phyloP scores from a whole-genome alignment of 2,113 vertebrate genomes.

The Canis aureus region DNA sequence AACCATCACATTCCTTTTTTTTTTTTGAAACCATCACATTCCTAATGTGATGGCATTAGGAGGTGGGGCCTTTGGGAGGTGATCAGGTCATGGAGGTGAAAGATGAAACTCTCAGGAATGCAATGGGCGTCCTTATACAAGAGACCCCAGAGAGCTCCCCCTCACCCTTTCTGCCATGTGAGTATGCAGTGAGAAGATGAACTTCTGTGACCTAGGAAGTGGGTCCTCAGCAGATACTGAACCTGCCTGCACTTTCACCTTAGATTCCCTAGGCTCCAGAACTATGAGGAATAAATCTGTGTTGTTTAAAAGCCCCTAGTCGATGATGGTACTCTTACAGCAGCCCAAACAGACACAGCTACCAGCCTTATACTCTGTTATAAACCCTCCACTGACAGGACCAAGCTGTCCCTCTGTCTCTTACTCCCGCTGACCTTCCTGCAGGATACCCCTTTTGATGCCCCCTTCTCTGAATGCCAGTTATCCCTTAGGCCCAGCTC shows the following conservation, averaged over 20 bases:
- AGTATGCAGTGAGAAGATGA: background rate
- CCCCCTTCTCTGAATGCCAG: background rate
- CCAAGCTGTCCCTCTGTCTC: background rate
- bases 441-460: accelerated
- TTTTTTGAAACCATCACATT: background rate
- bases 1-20: background rate
- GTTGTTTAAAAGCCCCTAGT: background rate
- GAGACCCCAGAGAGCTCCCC: background rate
- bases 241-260: background rate
- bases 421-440: background rate
- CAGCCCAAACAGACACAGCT: background rate
- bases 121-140: background rate
- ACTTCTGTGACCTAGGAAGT: background rate
- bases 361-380: background rate
- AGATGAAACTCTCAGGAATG: background rate
- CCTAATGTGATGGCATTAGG: background rate
- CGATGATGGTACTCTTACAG: background rate
- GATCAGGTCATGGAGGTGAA: background rate
- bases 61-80: background rate
- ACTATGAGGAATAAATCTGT: background rate
- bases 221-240: background rate
- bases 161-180: background rate
- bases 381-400: no score
- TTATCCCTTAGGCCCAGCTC: background rate
- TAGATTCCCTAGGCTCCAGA: background rate